Evolutionary conservation across 2,797 vertebrate genomes (phyloP).

Genomic region (Pipistrellus pygmaeus): DNA sequence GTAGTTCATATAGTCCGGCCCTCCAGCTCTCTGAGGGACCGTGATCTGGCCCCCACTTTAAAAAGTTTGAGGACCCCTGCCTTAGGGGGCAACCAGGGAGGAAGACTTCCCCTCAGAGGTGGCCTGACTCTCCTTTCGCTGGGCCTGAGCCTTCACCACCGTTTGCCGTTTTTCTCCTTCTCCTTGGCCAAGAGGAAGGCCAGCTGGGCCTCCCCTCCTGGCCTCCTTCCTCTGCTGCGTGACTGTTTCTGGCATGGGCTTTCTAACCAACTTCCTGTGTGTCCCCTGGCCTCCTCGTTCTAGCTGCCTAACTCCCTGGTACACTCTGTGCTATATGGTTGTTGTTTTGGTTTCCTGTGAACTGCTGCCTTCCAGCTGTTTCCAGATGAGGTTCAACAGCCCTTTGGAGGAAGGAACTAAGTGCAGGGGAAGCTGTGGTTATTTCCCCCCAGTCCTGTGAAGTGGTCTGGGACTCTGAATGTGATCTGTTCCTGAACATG

Average conservation of each 20-base stretch:
- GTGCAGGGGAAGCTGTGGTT: constrained; percentile 65
- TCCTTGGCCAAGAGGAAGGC: constrained; percentile 14
- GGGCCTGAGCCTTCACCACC: background rate
- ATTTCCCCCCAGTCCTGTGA: constrained; percentile 21
- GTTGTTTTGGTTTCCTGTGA: constrained; percentile 79
- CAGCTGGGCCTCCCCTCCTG: constrained; percentile 15
- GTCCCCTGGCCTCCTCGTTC: constrained; percentile 58
- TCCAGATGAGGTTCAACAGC: constrained; percentile 75
- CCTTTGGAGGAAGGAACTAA: constrained; percentile 68
- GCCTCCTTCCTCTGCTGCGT: background rate
- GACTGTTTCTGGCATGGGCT: constrained; percentile 52
- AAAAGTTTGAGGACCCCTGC: too few species aligned
- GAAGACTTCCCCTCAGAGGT: background rate
- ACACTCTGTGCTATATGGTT: constrained; percentile 69
- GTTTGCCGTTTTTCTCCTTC: background rate
- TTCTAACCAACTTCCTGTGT: constrained; percentile 68
- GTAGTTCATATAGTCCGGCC: too few species aligned
- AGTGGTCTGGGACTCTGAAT: background rate
- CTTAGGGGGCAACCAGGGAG: background rate
- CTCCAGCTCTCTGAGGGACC: too few species aligned
- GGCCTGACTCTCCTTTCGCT: background rate
- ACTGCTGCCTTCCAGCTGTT: constrained; percentile 80
- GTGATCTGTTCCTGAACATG: background rate
- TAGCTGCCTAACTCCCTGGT: constrained; percentile 57
- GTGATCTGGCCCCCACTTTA: too few species aligned